Base-by-base conservation (phyloP, 2,113 vertebrate species). In the Nerophis lumbriciformis region DNA sequence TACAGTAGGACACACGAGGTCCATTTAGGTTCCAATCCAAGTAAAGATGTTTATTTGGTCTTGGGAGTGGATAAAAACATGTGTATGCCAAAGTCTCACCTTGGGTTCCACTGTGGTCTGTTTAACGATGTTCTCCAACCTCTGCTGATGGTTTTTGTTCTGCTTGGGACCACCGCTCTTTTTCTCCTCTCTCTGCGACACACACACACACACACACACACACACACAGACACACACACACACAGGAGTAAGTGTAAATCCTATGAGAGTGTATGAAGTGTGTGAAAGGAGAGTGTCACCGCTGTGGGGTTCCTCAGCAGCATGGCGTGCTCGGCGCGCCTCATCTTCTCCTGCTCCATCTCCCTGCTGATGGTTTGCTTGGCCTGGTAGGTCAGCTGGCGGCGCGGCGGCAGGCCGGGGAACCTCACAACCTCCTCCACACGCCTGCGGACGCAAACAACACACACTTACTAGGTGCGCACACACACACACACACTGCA, bases 291-390 rank as follows among this genome's bases (percentile, higher is more conserved):
- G 35, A 2, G 10, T 44, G 87, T 88, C 68, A 94, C 93, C 89
- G 2, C 62, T 45, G 5, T 37, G 9, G 68, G 59, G 63, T 79
- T 90, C 5, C 86, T 66, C 0, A 86, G 84, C 54, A 87, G 83
- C 60, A 92, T 85, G 28, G 83, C 28, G 1, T 87, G 91, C 76
- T 99, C 97, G 0, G 76, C 79, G 73, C 95, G 90, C 78, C 95
- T 91, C 95, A 99, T 95, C 88, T 90, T 94, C 87, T 99, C 96
- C 83, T 95, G 81, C 78, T 98, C 94, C 0, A 96, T 93, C 87
- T 98, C 96, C 19, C 92, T 88, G 63, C 94, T 92, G 0, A 99
- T 94, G 61, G 97, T 94, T 83, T 99, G 97, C 85, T 95, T 97
- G 83, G 94, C 91, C 86, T 98, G 96, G 86, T 98, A 98, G 5